Evolutionary conservation across 2,797 vertebrate genomes (phyloP), one percentile per base, ranked within the genome.

Genomic region (Lutjanus campechanus): DNA sequence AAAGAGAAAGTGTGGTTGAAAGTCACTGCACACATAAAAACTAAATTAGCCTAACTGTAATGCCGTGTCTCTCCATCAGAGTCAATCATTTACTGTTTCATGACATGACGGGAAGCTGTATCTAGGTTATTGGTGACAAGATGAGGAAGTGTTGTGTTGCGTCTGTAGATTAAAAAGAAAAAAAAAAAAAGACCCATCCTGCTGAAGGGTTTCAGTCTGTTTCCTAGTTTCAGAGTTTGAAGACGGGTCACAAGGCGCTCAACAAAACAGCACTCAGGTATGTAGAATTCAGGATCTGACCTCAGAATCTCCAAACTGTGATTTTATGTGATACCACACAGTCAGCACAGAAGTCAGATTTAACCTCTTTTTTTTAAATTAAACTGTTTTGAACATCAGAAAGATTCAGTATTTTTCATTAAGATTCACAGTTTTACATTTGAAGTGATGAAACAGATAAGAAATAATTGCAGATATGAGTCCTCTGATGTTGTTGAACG

Each of bases 31-130:
- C 41, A 40, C 13, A 50, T 59, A 22, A 29, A 47, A 47, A 15
- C 16, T 15, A 11, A 11, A 76, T 56, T 1, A 44, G 61, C 16
- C 41, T 17, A 16, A 36, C 61, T n/a, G 47, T 17, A 22, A 29
- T 3, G 11, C 15, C 8, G 8, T 16, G 22, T 0, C 10, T 19
- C 6, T n/a, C 8, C 22, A 15, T 64, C 15, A 9, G 3, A 67
- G 68, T 87, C 75, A 87, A 84, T 88, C 65, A 92, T 90, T 91
- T 2, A 90, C 85, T 73, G 72, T 2, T 1, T 19, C 6, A 8
- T 10, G 15, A 12, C 3, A 0, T 67, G 67, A 77, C 6, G 3
- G 55, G 74, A 79, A 80, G 11, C 61, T n/a, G 20, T 36, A 7
- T 53, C 25, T 1, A 16, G 46, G 69, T 61, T 61, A 60, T 20